phyloP scores from a whole-genome alignment of 2,113 vertebrate species.

The Pampusana beccarii region DNA sequence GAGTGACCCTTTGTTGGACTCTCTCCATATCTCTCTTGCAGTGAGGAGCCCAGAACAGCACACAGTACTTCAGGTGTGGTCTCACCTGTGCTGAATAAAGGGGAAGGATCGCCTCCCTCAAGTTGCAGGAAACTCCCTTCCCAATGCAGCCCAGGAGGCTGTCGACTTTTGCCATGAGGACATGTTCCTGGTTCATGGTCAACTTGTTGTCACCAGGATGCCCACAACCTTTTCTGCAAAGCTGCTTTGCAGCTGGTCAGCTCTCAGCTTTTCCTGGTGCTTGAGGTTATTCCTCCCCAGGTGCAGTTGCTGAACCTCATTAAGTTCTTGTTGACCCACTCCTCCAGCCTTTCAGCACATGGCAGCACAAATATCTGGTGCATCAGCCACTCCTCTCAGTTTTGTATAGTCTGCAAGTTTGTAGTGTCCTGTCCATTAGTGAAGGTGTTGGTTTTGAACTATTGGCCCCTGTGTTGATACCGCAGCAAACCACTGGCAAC shows the following conservation, averaged over 20 bases:
- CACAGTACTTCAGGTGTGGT: background rate
- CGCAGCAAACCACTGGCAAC: background rate
- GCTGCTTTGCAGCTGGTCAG: background rate
- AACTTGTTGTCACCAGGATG: background rate
- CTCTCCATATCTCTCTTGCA: background rate
- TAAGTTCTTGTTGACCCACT: background rate
- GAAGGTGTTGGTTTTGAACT: background rate
- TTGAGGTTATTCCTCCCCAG: background rate
- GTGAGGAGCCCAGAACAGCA: background rate
- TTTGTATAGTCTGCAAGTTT: background rate
- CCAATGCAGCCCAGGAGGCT: background rate
- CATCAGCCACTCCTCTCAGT: background rate
- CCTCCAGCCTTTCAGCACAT: background rate
- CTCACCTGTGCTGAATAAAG: background rate
- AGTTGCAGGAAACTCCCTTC: background rate
- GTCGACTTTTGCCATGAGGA: accelerated
- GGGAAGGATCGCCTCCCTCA: background rate
- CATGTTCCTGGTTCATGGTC: background rate
- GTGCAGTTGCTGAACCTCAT: background rate
- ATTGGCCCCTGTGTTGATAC: background rate
- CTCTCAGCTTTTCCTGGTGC: background rate
- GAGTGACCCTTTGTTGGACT: background rate
- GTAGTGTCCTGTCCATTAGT: background rate
- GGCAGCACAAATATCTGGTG: background rate
- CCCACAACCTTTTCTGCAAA: background rate